Base-by-base conservation (phyloP, 2,113 vertebrate species). In the Rhegmatorhina hoffmannsi region DNA sequence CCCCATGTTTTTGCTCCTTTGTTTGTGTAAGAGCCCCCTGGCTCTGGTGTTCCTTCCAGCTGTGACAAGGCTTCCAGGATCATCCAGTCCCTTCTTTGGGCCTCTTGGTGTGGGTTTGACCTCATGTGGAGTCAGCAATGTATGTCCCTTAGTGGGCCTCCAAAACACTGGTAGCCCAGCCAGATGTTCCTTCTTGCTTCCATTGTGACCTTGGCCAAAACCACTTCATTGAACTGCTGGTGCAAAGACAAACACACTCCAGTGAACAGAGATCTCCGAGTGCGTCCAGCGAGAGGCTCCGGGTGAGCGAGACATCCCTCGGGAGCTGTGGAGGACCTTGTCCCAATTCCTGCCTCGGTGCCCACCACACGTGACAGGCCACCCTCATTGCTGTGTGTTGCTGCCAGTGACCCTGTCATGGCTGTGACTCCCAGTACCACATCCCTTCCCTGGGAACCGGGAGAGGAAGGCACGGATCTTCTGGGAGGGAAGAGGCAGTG, bases 1-100 rank as follows among this genome's bases (percentile, higher is more conserved):
- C 83, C 64, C 84, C 86, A 89, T 40, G 2, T 84, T 95, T 97
- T 91, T 90, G 69, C 97, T 79, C 90, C 96, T 55, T 96, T 93
- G 83, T 86, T 97, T 87, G 80, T 76, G 82, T 88, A 90, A 66
- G 92, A 96, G 49, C 89, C 62, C 85, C 79, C 84, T 66, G 80
- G 75, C 77, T 69, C 78, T 40, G 46, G 46, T 82, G 50, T 74
- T 89, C 84, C 74, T 43, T 70, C 66, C 52, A 29, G 36, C 20
- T 68, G 16, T 85, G 70, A 34, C 44, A 53, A 66, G 68, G 31
- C 8, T 26, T 55, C 31, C 34, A 8, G 31, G 29, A 29, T 25
- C 26, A 12, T 25, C 60, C 56, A 33, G 44, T 70, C 43, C 17
- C 58, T 81, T 33, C 40, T 26, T 69, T 63, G 31, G 80, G 82